Conservation (phyloP, 2,113 vertebrate genomes). For the Scalopus aquaticus region DNA sequence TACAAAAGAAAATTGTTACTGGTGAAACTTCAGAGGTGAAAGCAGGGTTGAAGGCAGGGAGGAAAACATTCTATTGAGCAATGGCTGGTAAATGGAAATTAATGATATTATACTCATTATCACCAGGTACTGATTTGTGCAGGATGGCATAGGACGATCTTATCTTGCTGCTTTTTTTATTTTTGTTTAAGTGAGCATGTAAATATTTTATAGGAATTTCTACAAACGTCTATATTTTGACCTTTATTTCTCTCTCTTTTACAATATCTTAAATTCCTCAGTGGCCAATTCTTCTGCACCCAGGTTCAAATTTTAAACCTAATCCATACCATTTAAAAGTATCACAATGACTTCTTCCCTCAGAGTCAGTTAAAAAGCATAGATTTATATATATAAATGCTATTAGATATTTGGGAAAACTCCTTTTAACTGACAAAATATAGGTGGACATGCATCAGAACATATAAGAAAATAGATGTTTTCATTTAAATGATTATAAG, state of each 20-base stretch:
- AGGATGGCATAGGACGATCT: background rate
- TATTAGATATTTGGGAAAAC: background rate
- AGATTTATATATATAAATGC: background rate
- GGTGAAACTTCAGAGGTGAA: background rate
- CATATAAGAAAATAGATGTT: background rate
- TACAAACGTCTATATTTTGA: background rate
- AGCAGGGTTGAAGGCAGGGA: background rate
- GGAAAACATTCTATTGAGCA: background rate
- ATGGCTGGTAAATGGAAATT: background rate
- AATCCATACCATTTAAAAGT: background rate
- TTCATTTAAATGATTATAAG: background rate
- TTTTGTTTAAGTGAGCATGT: background rate
- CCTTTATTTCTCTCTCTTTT: background rate
- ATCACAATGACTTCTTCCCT: background rate
- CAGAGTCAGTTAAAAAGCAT: background rate
- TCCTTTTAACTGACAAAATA: background rate
- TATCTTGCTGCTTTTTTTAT: background rate
- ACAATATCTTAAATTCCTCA: background rate
- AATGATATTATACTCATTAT: background rate
- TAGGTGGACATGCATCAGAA: background rate
- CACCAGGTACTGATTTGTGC: background rate
- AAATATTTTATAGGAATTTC: background rate
- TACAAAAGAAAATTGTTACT: background rate
- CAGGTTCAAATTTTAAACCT: background rate
- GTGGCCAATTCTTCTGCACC: background rate